Evolutionary conservation across 2,113 vertebrate genomes (phyloP).

Genomic region (Parotia lawesii): DNA sequence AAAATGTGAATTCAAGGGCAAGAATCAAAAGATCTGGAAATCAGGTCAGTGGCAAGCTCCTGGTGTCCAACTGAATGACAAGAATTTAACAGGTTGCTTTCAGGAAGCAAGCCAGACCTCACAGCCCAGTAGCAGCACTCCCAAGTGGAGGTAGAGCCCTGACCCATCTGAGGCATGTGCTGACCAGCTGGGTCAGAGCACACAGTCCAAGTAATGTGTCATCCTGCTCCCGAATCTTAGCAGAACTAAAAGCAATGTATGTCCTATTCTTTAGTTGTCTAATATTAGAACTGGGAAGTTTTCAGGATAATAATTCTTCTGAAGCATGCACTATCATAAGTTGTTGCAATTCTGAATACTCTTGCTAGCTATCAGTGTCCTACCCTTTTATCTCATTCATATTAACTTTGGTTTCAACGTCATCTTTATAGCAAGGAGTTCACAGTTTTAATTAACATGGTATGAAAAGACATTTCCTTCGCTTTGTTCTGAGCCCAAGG

Average conservation of each 20-base stretch:
- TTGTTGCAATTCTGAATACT: background rate
- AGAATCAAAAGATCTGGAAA: background rate
- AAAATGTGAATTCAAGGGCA: background rate
- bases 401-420: background rate
- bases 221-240: background rate
- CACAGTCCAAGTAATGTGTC: background rate
- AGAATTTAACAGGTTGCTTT: background rate
- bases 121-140: accelerated
- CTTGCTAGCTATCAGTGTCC: background rate
- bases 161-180: background rate
- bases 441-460: background rate
- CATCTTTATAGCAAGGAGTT: background rate
- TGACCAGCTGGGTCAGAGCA: background rate
- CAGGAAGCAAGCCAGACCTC: background rate
- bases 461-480: background rate
- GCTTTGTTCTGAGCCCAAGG: background rate
- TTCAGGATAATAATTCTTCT: background rate
- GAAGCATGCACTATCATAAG: background rate
- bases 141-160: accelerated
- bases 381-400: background rate
- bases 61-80: background rate
- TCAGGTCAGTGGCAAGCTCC: background rate
- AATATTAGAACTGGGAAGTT: background rate
- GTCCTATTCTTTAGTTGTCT: background rate
- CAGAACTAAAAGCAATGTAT: background rate